Percentiles rank a stretch among this genome's conserved stretches.
Evolutionary conservation across 2,797 vertebrate species (phyloP).

Genomic region (Thunnus albacares): DNA sequence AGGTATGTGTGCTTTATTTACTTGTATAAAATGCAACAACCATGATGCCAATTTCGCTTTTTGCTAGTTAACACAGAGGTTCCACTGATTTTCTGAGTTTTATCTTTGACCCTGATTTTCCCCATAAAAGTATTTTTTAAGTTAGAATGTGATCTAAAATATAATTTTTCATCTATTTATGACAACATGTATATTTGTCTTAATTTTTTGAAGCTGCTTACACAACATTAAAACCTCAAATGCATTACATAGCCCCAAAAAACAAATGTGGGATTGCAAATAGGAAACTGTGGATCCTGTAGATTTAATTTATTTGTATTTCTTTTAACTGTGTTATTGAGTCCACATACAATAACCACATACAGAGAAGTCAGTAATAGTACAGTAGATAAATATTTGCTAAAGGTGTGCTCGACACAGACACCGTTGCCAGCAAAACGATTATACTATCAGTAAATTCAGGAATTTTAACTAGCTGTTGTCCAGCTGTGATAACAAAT

Average conservation of each 20-base stretch:
- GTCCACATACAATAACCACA: constrained; percentile 1
- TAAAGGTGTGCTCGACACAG: constrained; percentile 33
- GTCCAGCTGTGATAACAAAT: constrained; percentile 83
- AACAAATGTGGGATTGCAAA: background rate
- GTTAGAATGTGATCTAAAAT: too few species aligned
- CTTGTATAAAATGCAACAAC: too few species aligned
- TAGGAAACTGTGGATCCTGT: background rate
- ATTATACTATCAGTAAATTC: constrained; percentile 67
- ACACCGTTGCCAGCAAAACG: constrained; percentile 37
- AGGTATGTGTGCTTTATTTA: background rate
- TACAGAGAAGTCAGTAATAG: constrained; percentile 38
- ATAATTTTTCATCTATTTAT: too few species aligned
- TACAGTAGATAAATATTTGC: constrained; percentile 58
- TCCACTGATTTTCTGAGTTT: too few species aligned
- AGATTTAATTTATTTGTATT: background rate
- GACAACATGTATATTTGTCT: too few species aligned
- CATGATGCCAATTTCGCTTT: background rate
- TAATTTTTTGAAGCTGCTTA: too few species aligned
- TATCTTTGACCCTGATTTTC: too few species aligned
- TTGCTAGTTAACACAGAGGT: background rate
- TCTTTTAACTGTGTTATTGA: background rate
- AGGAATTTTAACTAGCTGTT: constrained; percentile 78
- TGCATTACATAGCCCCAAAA: background rate
- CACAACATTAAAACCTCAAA: background rate
- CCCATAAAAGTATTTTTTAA: too few species aligned